Evolutionary conservation across 2,113 vertebrate genomes (phyloP), one percentile per base, ranked within the genome.

Genomic region (Tupaia tana): DNA sequence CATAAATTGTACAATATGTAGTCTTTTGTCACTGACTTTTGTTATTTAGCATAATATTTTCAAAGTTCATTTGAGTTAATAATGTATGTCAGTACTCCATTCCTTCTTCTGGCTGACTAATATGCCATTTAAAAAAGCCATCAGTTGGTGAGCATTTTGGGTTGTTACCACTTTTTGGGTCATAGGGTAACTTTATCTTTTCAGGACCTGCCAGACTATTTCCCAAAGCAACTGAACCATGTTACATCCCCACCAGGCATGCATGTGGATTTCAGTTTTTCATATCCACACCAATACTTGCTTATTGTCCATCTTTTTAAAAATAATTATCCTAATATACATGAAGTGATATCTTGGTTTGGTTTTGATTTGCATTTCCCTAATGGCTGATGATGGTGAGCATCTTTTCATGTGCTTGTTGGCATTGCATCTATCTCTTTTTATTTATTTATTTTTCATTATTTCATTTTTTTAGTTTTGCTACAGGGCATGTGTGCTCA

Each of bases 321-420:
- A 59, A 92, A 25, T n/a, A 54, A 0, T 52, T 89, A 78, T 13
- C 2, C 20, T 59, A 11, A 11, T 56, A 0, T 82, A 9, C 67
- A 6, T 24, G n/a, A 34, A 8, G 9, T 73, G 29, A 29, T 85
- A 9, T 87, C 43, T 91, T 13, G 22, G 52, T 89, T 24, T 61
- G 19, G 82, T 27, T 96, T 95, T 34, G 24, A 71, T 91, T 90
- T 89, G 64, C 1, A 7, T 87, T 80, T 92, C 29, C 13, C 18
- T 63, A 66, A n/a, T 34, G 58, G 59, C 74, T 86, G 79, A 69
- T 85, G 25, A 74, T 9, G 3, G 29, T 82, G 54, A 75, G 8
- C 5, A 13, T 52, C 9, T 74, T 89, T 85, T 89, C 34, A 29
- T 66, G 11, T 86, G 31, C 7, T 71, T 74, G 27, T 54, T 34